Evolutionary conservation across 1,140 invertebrate genomes (phyloP).

Genomic region (Ips nitidus): DNA sequence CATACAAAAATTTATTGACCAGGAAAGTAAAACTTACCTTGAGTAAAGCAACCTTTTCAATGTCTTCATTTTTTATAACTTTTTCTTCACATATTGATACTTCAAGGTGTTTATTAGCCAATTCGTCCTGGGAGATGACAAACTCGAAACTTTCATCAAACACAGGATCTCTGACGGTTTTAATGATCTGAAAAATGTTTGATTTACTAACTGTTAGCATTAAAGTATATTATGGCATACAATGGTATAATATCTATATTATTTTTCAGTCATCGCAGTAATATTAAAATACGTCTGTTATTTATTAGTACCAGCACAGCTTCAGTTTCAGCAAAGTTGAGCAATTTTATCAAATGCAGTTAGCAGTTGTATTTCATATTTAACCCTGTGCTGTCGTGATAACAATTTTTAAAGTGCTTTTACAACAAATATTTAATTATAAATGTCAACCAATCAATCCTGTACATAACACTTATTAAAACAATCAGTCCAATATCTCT

Average conservation of each 20-base stretch:
- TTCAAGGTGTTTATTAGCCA: conserved; percentile 31
- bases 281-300: background rate
- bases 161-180: conserved; percentile 85
- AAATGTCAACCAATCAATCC: too few relatives aligned
- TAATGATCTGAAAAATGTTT: conserved; percentile 61
- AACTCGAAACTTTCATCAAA: conserved; percentile 91
- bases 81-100: conserved; percentile 36
- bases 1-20: conserved; percentile 21
- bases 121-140: conserved; percentile 67
- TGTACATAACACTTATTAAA: too few relatives aligned
- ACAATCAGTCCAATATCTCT: too few relatives aligned
- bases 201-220: background rate
- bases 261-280: background rate
- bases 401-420: too few relatives aligned
- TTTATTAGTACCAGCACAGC: background rate
- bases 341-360: too few relatives aligned
- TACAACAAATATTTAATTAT: too few relatives aligned
- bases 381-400: too few relatives aligned
- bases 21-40: background rate
- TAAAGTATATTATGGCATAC: too few relatives aligned
- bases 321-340: too few relatives aligned
- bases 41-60: conserved; percentile 30
- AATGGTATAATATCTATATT: too few relatives aligned
- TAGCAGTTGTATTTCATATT: too few relatives aligned
- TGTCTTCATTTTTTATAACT: conserved; percentile 35